These are phyloP conservation scores for Psittacula cyanocephala DNA, from an alignment of 2,113 vertebrate species.

Conservation along the genomic window DNA sequence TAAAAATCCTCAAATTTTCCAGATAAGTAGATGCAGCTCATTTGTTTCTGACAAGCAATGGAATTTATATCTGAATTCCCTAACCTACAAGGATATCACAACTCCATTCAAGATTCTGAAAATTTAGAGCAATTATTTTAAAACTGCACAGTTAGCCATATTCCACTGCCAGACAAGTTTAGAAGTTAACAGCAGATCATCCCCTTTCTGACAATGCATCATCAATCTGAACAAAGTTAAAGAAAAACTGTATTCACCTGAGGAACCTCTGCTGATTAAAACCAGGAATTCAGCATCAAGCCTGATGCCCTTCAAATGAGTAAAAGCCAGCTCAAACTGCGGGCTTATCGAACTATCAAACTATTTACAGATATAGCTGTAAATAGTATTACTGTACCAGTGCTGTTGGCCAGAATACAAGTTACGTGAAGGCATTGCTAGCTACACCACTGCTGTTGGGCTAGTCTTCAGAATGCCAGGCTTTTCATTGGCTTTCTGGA, in stretches of 20 bases:
- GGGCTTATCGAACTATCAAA: background rate
- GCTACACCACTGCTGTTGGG: background rate
- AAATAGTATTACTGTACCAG: background rate
- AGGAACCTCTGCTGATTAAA: slow-evolving; percentile 1
- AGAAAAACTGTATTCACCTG: background rate
- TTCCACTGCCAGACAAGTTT: background rate
- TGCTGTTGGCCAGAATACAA: background rate
- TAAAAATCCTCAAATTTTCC: background rate
- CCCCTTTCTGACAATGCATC: background rate
- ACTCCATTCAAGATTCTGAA: background rate
- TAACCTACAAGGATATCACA: background rate
- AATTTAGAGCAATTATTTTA: background rate
- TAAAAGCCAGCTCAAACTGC: background rate
- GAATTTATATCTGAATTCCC: background rate
- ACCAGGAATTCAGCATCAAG: background rate
- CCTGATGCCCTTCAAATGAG: background rate
- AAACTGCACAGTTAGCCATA: background rate
- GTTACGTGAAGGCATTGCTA: background rate
- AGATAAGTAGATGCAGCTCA: background rate
- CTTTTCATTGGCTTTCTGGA: background rate
- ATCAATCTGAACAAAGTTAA: background rate
- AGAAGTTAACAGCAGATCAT: background rate
- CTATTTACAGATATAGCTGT: background rate
- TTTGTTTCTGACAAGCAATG: background rate
- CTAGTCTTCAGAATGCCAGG: background rate